A percentile compares a stretch with the other conserved stretches of the same genome.
phyloP scores from a whole-genome alignment of 2,888 invertebrate genomes.

The Drosophila kanekoi region DNA sequence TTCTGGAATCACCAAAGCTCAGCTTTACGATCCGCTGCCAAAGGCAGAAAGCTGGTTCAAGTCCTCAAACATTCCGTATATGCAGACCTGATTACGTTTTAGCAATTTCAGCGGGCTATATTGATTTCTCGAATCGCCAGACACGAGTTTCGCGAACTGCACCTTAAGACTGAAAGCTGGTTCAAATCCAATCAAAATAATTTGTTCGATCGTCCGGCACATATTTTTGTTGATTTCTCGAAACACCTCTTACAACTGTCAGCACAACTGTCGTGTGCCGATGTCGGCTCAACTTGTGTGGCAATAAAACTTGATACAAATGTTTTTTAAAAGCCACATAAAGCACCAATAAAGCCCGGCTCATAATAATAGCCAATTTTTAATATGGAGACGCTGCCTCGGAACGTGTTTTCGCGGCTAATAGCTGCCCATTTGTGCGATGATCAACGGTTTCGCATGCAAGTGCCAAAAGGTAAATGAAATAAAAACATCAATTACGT shows the following conservation, averaged over 20 bases:
- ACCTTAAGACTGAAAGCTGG: too few species aligned
- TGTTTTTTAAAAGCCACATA: conserved; percentile 24
- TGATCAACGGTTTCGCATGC: conserved; percentile 56
- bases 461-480: conserved; percentile 44
- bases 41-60: too few species aligned
- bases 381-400: conserved; percentile 12
- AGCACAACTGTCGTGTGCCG: conserved; percentile 10
- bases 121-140: too few species aligned
- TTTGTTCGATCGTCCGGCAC: too few species aligned
- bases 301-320: conserved; percentile 64
- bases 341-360: conserved; percentile 29
- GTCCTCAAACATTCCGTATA: too few species aligned
- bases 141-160: too few species aligned
- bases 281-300: conserved; percentile 19
- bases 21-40: too few species aligned
- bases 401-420: conserved; percentile 47
- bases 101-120: too few species aligned
- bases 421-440: not conserved
- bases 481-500: conserved; percentile 47
- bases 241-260: conserved; percentile 8
- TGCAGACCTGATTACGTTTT: too few species aligned
- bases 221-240: conserved; percentile 1
- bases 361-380: conserved; percentile 46
- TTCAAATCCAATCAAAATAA: too few species aligned
- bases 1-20: too few species aligned